Evolutionary conservation across 2,888 invertebrate species (phyloP), one percentile per base, ranked within the genome.

Genomic region (Lepidochitona cinerea): DNA sequence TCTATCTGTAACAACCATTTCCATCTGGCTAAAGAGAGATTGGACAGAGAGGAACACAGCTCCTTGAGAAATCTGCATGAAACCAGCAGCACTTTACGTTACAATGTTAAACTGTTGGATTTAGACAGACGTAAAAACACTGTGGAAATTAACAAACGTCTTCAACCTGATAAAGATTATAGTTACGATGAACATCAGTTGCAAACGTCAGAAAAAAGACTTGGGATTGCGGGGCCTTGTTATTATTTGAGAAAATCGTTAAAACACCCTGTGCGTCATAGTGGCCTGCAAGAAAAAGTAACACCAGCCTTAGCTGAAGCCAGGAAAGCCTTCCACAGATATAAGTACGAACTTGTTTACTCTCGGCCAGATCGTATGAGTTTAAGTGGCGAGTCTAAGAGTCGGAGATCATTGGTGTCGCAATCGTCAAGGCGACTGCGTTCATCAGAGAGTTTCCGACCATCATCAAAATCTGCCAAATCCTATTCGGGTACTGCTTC

Each of bases 61-160:
- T 77, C 75, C 29, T 75, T 87, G 68, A 81, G 84, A 41, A 77
- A 82, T 33, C 72, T 88, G 12, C 83, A 84, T 37, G 81, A 83
- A 64, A 78, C 81, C 65, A 78, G 84, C 4, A 85, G 81, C 72
- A 81, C 82, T 49, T 77, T 88, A 5, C 77, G 85, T 12, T 84
- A 87, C 68, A 85, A 88, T 75, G 84, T 83, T n/a, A 87, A 86
- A 76, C 78, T 87, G 7, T 79, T 87, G 77, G 83, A 85, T 49
- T 83, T 88, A 54, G 84, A 87, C 52, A 82, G 82, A 53, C 83
- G 85, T 36, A 84, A 81, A 75, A 82, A 85, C 70, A 82, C 82
- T 18, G 70, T 89, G 9, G 85, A 84, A 70, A 68, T 82, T 26
- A 81, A 84, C 77, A 83, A 84, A 72, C 74, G 87, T 33, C 64